Evolutionary conservation across 2,888 invertebrate genomes (phyloP).

Genomic region (Rotaria sp.): DNA sequence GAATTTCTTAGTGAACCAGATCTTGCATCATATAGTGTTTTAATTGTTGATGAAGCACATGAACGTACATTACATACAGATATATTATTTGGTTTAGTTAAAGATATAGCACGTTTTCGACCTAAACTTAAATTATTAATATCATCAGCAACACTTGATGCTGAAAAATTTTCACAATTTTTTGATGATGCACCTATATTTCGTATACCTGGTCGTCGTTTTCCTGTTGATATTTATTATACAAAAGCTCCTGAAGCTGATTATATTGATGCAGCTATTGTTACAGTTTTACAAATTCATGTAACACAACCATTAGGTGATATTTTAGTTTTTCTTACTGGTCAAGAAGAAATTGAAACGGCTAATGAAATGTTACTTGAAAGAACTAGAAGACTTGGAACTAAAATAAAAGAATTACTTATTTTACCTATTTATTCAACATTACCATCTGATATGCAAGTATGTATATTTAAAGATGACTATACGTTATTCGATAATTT

Average conservation of each 20-base stretch:
- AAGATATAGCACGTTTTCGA: conserved; percentile 79
- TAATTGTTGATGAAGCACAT: conserved; percentile 99
- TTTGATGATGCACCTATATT: conserved; percentile 98
- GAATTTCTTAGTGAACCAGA: conserved; percentile 96
- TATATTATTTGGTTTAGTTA: conserved; percentile 88
- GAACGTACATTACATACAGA: conserved; percentile 96
- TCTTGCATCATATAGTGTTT: conserved; percentile 76
- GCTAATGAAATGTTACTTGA: conserved; percentile 65
- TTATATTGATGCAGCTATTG: conserved; percentile 94
- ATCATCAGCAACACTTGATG: conserved; percentile 94
- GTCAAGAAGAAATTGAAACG: conserved; percentile 60
- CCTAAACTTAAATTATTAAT: conserved; percentile 88
- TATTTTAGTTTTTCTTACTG: conserved; percentile 88
- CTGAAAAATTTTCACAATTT: conserved; percentile 91
- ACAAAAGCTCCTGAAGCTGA: conserved; percentile 98
- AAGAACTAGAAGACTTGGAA: conserved; percentile 79
- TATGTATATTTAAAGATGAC: conserved; percentile 65
- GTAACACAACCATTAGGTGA: conserved; percentile 92
- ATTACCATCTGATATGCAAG: conserved; percentile 94
- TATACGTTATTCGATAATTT: too few relatives aligned
- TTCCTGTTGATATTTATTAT: conserved; percentile 95
- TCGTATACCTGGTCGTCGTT: conserved; percentile 89
- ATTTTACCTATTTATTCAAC: conserved; percentile 91
- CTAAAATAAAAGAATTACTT: conserved; percentile 80
- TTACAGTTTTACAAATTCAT: conserved; percentile 92